Evolutionary conservation across 2,797 vertebrate species (phyloP), one percentile per base, ranked within the genome.

Genomic region (Syngnathus acus): DNA sequence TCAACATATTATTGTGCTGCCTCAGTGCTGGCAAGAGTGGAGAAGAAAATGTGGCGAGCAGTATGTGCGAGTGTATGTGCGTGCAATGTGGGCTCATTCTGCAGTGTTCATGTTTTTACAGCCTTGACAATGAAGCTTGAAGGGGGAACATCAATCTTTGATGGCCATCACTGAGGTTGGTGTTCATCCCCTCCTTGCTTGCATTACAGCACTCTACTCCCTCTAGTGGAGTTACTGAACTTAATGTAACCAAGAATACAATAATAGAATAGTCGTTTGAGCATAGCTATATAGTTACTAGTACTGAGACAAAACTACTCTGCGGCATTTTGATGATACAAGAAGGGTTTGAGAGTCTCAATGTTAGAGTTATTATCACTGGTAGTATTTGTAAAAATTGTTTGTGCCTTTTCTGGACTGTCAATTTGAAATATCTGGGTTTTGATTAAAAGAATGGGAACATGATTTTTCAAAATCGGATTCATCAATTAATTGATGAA

Each of bases 121-220:
- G 65, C 63, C 73, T 79, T 80, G 69, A 85, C 69, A 84, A 77
- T 80, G 73, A 84, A 69, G 83, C 81, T 85, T 85, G 73, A 82
- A 78, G 74, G 67, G 67, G 32, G 68, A 68, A 39, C 68, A 84
- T 87, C 81, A 83, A 81, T 84, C 81, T 86, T 87, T 83, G 58
- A 83, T 72, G 72, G n/a, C 68, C 71, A 73, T 69, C 70, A 74
- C 66, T 62, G 65, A 75, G 60, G 72, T 55, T 62, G 13, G 9
- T 42, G 59, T 39, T 43, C 23, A 1, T 16, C 16, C 37, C 4
- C 21, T 45, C 21, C 8, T 57, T 7, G 37, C 10, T 59, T 14
- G n/a, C 66, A 63, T 19, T 63, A 61, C 14, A 42, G 64, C 69
- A 10, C 81, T 85, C 68, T 72, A 87, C 86, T 84, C 86, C 87